phyloP scores from a whole-genome alignment of 2,113 vertebrate genomes.

The Oryzias javanicus region DNA sequence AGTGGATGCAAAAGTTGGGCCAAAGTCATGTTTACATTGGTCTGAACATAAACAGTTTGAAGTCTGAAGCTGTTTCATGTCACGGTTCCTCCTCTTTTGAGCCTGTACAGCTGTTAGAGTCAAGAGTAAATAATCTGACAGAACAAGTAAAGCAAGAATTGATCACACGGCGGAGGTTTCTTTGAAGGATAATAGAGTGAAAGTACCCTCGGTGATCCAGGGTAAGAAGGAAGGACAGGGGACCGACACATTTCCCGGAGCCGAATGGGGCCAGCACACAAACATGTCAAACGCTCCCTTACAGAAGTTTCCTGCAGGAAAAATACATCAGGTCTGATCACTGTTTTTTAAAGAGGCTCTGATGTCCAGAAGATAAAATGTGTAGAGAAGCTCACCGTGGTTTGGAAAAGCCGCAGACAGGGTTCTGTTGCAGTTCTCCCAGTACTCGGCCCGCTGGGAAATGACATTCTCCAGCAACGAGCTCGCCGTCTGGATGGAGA shows the following conservation, averaged over 20 bases:
- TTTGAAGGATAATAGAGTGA: background rate
- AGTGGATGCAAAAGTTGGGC: too few relatives aligned
- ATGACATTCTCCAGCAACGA: conserved; percentile 83
- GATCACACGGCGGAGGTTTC: background rate
- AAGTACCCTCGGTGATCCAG: conserved; percentile 81
- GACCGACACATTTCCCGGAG: conserved; percentile 88
- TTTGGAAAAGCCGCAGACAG: conserved; percentile 59
- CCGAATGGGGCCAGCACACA: conserved; percentile 91
- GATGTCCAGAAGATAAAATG: background rate
- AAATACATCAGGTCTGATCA: background rate
- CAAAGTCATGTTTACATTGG: too few relatives aligned
- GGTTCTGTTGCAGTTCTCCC: conserved; percentile 81
- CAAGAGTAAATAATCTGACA: background rate
- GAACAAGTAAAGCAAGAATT: background rate
- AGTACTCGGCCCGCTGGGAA: conserved; percentile 82
- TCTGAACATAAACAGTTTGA: background rate
- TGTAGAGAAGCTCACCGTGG: conserved; percentile 71
- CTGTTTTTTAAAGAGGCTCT: too few relatives aligned
- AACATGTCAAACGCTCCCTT: conserved; percentile 87
- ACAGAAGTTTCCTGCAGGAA: conserved; percentile 80
- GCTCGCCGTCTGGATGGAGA: conserved; percentile 74
- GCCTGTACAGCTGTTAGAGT: too few relatives aligned
- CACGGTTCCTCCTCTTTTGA: too few relatives aligned
- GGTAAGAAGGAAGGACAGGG: conserved; percentile 91
- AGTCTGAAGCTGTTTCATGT: background rate